Conservation (phyloP, 2,113 vertebrate species). For the Promerops cafer region DNA sequence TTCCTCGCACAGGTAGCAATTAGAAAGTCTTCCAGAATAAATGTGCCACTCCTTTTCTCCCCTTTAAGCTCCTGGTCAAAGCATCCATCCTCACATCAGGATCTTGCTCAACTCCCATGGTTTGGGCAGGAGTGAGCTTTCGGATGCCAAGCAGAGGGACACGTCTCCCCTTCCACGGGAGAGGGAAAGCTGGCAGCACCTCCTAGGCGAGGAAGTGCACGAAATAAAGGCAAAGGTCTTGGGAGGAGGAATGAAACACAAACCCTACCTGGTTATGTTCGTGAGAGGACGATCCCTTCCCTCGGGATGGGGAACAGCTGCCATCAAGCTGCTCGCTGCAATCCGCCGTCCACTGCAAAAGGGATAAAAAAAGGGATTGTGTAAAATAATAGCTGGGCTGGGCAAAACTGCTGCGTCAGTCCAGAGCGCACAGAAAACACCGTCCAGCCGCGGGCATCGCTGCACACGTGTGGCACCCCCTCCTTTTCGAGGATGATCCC, state of each 20-base stretch:
- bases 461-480: rapidly evolving
- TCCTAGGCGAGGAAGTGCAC: background rate
- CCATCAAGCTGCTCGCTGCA: conserved; percentile 84
- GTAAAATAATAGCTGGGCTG: background rate
- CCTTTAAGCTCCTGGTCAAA: background rate
- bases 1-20: rapidly evolving
- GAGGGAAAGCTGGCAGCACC: background rate
- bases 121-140: rapidly evolving
- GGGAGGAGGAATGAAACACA: background rate
- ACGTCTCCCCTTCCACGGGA: rapidly evolving
- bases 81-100: background rate
- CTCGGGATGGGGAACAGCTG: conserved; percentile 84
- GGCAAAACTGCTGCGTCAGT: background rate
- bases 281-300: conserved; percentile 73
- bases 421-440: background rate
- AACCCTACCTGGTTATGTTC: conserved; percentile 77
- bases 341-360: conserved; percentile 89
- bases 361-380: conserved; percentile 24
- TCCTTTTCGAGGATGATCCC: background rate
- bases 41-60: rapidly evolving
- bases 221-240: background rate
- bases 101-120: background rate
- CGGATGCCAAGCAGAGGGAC: rapidly evolving
- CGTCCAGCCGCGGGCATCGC: rapidly evolving
- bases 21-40: background rate